Conservation (phyloP, 2,113 vertebrate species). For the Cebus imitator region DNA sequence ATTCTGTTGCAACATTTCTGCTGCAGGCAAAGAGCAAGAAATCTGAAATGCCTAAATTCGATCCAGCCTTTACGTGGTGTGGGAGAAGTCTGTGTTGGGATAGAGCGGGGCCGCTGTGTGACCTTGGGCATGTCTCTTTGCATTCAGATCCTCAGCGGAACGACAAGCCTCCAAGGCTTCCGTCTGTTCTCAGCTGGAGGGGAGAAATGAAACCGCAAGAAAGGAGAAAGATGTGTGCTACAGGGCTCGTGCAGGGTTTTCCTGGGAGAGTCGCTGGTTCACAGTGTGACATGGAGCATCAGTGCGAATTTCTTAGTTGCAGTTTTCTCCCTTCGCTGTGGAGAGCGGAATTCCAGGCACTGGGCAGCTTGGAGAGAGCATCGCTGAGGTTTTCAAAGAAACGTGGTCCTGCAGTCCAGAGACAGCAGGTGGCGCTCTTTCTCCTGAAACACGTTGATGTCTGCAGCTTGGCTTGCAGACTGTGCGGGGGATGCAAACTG, state of each 20-base stretch:
- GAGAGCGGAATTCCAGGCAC: neutral
- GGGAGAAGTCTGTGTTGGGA: neutral
- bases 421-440: slow-evolving; percentile 66
- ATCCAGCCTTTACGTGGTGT: neutral
- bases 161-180: neutral
- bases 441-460: neutral
- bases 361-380: neutral
- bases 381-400: neutral
- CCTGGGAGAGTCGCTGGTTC: neutral
- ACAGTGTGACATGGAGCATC: neutral
- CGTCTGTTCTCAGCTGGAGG: neutral
- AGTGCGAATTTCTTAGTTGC: neutral
- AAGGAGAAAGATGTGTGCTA: neutral
- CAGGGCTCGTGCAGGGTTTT: neutral
- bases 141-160: neutral
- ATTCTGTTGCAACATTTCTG: neutral
- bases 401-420: neutral
- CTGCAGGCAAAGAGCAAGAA: neutral
- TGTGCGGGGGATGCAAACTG: rapidly evolving
- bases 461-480: neutral
- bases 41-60: neutral
- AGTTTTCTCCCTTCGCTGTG: neutral
- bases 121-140: neutral
- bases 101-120: neutral
- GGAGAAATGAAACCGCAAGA: neutral